A percentile compares a stretch with the other conserved stretches of the same genome.
Conservation (phyloP, 2,797 vertebrate genomes). For the Oryzias dopingdopingensis region DNA sequence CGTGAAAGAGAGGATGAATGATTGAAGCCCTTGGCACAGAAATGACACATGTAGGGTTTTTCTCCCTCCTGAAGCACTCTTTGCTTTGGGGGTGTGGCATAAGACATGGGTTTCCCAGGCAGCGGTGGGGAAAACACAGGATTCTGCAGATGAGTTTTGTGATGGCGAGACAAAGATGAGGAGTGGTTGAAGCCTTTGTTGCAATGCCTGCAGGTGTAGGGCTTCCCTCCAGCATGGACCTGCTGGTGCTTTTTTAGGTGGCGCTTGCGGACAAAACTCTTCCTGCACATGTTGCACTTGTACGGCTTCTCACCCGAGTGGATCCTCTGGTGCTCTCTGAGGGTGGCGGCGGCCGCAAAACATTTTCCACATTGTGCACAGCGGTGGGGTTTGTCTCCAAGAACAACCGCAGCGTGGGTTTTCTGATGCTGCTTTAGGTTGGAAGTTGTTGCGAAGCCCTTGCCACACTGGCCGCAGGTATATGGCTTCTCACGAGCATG, state of each 20-base stretch:
- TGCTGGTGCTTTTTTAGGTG: conserved; percentile 85
- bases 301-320: conserved; percentile 84
- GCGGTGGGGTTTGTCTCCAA: conserved; percentile 78
- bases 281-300: conserved; percentile 84
- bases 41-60: conserved; percentile 84
- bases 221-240: conserved; percentile 81
- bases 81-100: conserved; percentile 70
- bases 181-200: conserved; percentile 85
- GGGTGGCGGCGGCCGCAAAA: conserved; percentile 77
- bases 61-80: conserved; percentile 75
- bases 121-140: conserved; percentile 74
- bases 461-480: conserved; percentile 80
- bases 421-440: conserved; percentile 84
- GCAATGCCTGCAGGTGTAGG: conserved; percentile 82
- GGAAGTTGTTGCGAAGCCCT: conserved; percentile 80
- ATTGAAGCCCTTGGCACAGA: conserved; percentile 84
- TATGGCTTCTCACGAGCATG: conserved; percentile 83
- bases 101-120: conserved; percentile 72
- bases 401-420: conserved; percentile 68
- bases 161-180: conserved; percentile 81
- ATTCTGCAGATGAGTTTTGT: conserved; percentile 80
- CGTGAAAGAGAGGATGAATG: conserved; percentile 83
- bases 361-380: conserved; percentile 81
- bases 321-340: conserved; percentile 81
- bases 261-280: conserved; percentile 82